These are phyloP conservation scores for Apamea sordens DNA, from an alignment of 2,888 invertebrate species.

Conservation along the genomic window DNA sequence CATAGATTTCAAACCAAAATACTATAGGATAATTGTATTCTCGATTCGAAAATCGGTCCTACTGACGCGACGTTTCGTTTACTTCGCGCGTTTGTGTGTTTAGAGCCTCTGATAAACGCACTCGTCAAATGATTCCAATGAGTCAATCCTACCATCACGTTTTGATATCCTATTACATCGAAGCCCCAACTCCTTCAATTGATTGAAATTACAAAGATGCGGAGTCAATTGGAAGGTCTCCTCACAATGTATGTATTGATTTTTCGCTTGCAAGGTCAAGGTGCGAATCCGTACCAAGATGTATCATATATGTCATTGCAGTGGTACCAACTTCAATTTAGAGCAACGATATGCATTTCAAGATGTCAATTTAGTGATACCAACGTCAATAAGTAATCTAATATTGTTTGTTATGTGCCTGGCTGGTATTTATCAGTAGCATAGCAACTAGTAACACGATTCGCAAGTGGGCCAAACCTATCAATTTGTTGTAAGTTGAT, in stretches of 20 bases:
- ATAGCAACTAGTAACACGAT: conserved; percentile 34
- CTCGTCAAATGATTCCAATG: conserved; percentile 27
- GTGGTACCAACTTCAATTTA: conserved; percentile 33
- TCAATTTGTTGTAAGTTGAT: conserved; percentile 38
- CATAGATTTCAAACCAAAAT: no score
- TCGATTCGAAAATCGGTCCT: neutral
- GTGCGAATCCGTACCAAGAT: conserved; percentile 12
- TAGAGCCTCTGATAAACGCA: conserved; percentile 1
- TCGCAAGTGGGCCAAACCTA: conserved; percentile 46
- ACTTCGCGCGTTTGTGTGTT: neutral
- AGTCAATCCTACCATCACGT: conserved; percentile 47
- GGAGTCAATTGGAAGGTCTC: conserved; percentile 66
- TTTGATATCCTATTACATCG: conserved; percentile 64
- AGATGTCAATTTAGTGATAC: conserved; percentile 40
- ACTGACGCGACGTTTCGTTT: no score
- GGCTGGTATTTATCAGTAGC: conserved; percentile 30
- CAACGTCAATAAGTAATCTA: conserved; percentile 37
- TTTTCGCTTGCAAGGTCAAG: conserved; percentile 29
- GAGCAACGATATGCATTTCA: conserved; percentile 44
- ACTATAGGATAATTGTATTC: neutral
- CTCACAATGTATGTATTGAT: conserved; percentile 50
- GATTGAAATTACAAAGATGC: conserved; percentile 68
- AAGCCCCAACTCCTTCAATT: conserved; percentile 62
- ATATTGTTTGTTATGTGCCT: conserved; percentile 45
- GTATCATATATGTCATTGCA: conserved; percentile 19